Base-by-base conservation (phyloP, 64 coral and sea anemone genomes). In the Montipora sp. region DNA sequence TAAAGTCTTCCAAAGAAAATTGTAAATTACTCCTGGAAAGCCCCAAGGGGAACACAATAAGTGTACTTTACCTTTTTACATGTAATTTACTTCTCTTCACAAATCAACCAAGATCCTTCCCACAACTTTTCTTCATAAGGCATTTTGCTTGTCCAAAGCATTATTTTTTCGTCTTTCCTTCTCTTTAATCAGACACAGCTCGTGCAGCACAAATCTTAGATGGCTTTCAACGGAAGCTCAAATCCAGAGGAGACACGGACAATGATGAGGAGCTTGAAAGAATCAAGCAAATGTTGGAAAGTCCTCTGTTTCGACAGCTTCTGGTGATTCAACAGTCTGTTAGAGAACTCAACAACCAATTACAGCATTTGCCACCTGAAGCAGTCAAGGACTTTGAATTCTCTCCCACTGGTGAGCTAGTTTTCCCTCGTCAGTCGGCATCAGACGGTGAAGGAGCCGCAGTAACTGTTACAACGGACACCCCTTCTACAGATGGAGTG, bases 371-470 rank as follows among this genome's bases (percentile, higher is more conserved):
- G 59, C 91, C 95, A 61, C 81, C 72, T 23, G 94, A 89, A 5
- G 60, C 78, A 12, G 60, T 96, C 7, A 96, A 94, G 11, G 94
- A 96, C 79, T 99, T 99, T 90, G 98, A 99, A 49, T 99, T 99
- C 79, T 88, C 94, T 2, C 92, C 92, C 19, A 93, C 84, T 24
- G 98, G 98, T 49, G 94, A 96, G 72, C 79, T 99, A 48, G 70
- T 99, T 63, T 92, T 96, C 48, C 84, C 92, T 18, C 81, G 82
- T 21, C 91, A 96, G 46, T 88, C 81, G 2, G 59, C 75, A 55
- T 47, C 75, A 3, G 85, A 89, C 59, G 63, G 21, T 27, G 76
- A 77, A 59, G 63, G 53, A 0, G 83, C 74, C 2, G 78, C 73
- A 18, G 58, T 75, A 73, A 87, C 63, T 77, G 74, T 73, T 36